phyloP scores from a whole-genome alignment of 1,140 invertebrate genomes.

The Diorhabda sublineata region DNA sequence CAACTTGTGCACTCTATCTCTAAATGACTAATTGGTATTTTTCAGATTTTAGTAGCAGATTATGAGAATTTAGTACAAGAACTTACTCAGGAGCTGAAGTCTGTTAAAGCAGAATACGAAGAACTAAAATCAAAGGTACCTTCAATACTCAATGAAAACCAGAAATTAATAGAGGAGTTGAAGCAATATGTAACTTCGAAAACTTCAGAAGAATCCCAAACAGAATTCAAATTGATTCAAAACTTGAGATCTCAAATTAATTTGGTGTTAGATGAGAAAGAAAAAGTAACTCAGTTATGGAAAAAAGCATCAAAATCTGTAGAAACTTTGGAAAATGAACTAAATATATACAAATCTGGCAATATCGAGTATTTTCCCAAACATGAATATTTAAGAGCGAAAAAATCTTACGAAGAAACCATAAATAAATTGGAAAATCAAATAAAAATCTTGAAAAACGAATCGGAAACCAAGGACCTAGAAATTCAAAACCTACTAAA shows the following conservation, averaged over 20 bases:
- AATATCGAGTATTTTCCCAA: constrained; percentile 36
- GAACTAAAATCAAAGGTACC: constrained; percentile 32
- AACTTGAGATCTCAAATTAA: constrained; percentile 42
- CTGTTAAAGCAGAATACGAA: constrained; percentile 36
- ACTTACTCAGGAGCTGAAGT: constrained; percentile 36
- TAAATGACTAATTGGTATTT: background rate
- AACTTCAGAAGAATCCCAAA: constrained; percentile 16
- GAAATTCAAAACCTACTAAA: constrained; percentile 33
- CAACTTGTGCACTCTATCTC: too few relatives aligned
- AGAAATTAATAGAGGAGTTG: constrained; percentile 28
- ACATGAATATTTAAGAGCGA: constrained; percentile 27
- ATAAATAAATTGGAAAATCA: constrained; percentile 31
- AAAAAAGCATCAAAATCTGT: constrained; percentile 36
- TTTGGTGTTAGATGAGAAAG: constrained; percentile 37
- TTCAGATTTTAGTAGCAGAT: constrained; percentile 34
- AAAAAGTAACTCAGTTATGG: constrained; percentile 40
- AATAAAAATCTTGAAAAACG: constrained; percentile 27
- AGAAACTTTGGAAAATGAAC: constrained; percentile 40
- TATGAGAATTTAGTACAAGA: constrained; percentile 37
- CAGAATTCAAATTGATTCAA: constrained; percentile 30
- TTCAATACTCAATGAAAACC: constrained; percentile 36
- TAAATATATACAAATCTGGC: constrained; percentile 34
- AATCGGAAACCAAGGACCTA: constrained; percentile 28
- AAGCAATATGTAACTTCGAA: constrained; percentile 24
- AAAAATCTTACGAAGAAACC: constrained; percentile 37